Percentiles rank a stretch among this genome's conserved stretches.
phyloP scores from a whole-genome alignment of 2,888 invertebrate genomes.

The Leucania comma region DNA sequence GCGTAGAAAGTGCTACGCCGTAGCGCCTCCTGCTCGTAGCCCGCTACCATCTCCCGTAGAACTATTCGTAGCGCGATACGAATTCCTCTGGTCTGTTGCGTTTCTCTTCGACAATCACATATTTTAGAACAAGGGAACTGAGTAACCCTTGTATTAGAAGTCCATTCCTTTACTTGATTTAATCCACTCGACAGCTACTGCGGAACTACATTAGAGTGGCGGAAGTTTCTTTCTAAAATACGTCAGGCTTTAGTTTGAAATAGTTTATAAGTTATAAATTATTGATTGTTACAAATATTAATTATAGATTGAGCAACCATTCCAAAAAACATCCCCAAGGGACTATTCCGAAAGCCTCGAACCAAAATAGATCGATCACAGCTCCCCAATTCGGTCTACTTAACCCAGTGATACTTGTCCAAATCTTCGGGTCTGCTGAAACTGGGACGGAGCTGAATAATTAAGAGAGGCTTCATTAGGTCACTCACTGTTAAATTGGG shows the following conservation, averaged over 20 bases:
- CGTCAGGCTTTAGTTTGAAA: neutral
- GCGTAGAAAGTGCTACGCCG: constrained; percentile 71
- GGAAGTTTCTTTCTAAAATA: no score
- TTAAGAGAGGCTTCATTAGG: constrained; percentile 31
- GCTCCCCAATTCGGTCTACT: constrained; percentile 25
- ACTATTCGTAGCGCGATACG: constrained; percentile 50
- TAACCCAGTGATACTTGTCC: constrained; percentile 24
- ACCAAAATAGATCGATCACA: constrained; percentile 27
- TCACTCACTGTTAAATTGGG: constrained; percentile 26
- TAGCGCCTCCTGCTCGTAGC: constrained; percentile 66
- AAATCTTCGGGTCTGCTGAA: constrained; percentile 34
- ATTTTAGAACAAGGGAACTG: neutral
- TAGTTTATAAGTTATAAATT: neutral
- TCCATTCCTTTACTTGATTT: no score
- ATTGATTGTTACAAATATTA: constrained; percentile 3
- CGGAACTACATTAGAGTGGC: no score
- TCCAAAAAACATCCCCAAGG: neutral
- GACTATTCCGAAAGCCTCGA: constrained; percentile 5
- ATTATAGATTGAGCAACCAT: constrained; percentile 6
- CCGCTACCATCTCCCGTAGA: constrained; percentile 41
- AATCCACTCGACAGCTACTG: no score
- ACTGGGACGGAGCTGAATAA: constrained; percentile 43
- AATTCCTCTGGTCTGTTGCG: neutral
- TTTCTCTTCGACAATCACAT: no score
- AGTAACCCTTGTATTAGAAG: no score